Percentiles rank a stretch among this genome's conserved stretches.
Evolutionary conservation across 2,797 vertebrate genomes (phyloP).

Genomic region (Mycteria americana): DNA sequence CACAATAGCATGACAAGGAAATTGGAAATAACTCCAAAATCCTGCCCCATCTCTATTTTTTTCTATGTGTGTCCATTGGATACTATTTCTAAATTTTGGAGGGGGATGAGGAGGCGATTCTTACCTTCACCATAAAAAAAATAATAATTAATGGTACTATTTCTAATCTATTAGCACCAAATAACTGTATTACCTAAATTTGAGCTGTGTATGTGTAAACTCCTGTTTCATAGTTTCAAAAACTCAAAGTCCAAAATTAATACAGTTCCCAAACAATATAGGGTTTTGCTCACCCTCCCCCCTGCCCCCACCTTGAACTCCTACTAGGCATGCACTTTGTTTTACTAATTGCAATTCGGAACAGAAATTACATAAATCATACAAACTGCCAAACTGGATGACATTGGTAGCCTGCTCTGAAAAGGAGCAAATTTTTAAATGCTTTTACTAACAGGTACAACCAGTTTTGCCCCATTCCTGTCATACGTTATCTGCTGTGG

Average conservation of each 20-base stretch:
- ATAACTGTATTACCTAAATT: not conserved
- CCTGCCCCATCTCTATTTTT: not conserved
- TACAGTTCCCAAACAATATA: not conserved
- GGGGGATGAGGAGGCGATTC: not conserved
- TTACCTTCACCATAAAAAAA: not conserved
- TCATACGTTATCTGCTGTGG: not conserved
- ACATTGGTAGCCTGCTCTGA: not conserved
- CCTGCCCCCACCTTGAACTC: not conserved
- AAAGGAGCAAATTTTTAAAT: not conserved
- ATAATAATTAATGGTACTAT: not conserved
- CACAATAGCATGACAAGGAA: not conserved
- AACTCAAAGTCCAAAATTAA: not conserved
- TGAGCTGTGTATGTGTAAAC: not conserved
- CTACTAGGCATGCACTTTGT: not conserved
- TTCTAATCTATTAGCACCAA: not conserved
- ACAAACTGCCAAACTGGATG: not conserved
- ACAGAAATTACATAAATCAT: not conserved
- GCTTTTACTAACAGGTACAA: constrained; percentile 19
- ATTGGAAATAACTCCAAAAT: not conserved
- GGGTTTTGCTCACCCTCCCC: not conserved
- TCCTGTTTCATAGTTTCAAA: not conserved
- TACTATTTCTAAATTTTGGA: not conserved
- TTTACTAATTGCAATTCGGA: not conserved
- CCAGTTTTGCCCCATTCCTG: constrained; percentile 34
- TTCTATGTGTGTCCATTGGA: not conserved